A percentile compares a stretch with the other conserved stretches of the same genome.
These are phyloP conservation scores for Brachionus paranguensis DNA, from an alignment of 1,140 invertebrate species.

Conservation along the genomic window DNA sequence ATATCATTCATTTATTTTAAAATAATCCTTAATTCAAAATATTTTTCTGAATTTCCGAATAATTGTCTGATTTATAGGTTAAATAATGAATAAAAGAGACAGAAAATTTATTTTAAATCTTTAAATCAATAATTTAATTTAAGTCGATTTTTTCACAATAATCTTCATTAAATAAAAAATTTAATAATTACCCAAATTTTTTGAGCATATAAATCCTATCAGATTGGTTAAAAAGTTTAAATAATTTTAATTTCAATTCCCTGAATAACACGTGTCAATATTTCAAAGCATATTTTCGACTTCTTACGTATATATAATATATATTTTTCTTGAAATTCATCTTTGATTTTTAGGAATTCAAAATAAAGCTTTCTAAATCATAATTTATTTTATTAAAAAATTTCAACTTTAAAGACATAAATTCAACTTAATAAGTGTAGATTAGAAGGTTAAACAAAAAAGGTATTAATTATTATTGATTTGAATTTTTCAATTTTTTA, in stretches of 20 bases:
- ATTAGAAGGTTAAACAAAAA: background rate
- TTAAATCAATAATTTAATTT: background rate
- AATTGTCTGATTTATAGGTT: too few relatives aligned
- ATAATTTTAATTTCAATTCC: background rate
- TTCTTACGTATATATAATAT: background rate
- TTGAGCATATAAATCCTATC: background rate
- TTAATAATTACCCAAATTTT: background rate
- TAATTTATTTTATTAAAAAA: constrained; percentile 14
- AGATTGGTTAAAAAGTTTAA: background rate
- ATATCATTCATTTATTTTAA: too few relatives aligned
- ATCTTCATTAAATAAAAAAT: background rate
- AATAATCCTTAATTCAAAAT: too few relatives aligned
- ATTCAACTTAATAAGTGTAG: background rate
- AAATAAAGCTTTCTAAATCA: constrained; percentile 33
- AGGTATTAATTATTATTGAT: background rate
- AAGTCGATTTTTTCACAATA: background rate
- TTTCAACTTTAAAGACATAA: background rate
- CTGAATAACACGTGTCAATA: background rate
- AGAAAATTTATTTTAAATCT: too few relatives aligned
- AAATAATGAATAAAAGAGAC: too few relatives aligned
- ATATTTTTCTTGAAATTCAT: background rate
- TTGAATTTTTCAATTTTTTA: background rate
- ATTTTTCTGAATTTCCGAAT: too few relatives aligned
- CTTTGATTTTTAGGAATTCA: background rate
- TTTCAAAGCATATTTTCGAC: background rate